A percentile compares a stretch with the other conserved stretches of the same genome.
Conservation (phyloP, 2,797 vertebrate species). For the Hipposideros larvatus region DNA sequence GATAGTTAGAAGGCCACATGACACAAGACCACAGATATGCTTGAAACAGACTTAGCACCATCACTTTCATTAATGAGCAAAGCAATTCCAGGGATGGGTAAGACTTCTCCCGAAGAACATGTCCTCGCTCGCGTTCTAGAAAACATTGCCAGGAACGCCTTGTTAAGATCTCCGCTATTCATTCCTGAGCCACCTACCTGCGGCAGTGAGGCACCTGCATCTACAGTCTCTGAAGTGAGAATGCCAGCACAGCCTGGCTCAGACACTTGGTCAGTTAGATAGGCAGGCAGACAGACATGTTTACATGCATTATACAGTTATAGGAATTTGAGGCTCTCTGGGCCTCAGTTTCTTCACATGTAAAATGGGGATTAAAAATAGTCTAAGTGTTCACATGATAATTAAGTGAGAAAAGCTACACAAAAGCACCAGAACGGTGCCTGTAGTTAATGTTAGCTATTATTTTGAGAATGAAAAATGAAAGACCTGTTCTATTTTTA, state of each 20-base stretch:
- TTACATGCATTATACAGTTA: accelerated
- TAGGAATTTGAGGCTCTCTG: neutral
- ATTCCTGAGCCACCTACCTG: neutral
- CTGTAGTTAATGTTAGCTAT: neutral
- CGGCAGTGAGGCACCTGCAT: accelerated
- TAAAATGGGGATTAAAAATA: neutral
- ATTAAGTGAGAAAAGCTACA: accelerated
- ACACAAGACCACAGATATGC: neutral
- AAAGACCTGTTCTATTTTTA: neutral
- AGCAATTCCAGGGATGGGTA: no score
- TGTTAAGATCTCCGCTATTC: accelerated
- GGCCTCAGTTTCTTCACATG: neutral
- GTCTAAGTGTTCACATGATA: neutral
- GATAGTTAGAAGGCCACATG: neutral
- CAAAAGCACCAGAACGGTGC: no score
- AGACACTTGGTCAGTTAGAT: accelerated
- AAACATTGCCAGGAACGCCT: accelerated
- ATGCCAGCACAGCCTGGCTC: neutral
- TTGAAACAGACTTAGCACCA: accelerated
- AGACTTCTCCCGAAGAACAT: neutral
- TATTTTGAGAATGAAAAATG: neutral
- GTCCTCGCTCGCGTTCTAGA: accelerated
- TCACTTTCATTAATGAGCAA: neutral
- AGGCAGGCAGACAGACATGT: no score
- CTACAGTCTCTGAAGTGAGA: neutral